Conservation (phyloP, 2,797 vertebrate genomes). For the Sebastes flavidus region DNA sequence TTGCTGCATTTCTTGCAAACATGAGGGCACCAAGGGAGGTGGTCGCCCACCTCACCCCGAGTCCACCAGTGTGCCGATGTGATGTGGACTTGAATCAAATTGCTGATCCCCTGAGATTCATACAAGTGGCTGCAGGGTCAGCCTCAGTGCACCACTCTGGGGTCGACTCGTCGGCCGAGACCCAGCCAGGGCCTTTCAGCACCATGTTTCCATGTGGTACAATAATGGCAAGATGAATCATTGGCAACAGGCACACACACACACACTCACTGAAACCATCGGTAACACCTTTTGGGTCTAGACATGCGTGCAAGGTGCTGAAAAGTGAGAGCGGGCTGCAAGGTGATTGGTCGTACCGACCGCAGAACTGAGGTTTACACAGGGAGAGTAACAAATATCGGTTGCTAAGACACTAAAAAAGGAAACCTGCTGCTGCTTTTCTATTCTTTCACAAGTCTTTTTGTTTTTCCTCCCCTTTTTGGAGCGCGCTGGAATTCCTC, state of each 20-base stretch:
- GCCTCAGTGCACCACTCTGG: constrained; percentile 1
- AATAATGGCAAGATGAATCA: constrained; percentile 69
- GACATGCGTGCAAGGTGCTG: constrained; percentile 68
- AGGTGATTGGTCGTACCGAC: constrained; percentile 54
- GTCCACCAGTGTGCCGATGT: not conserved
- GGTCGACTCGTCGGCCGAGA: constrained; percentile 31
- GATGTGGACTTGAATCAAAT: not conserved
- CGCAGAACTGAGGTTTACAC: constrained; percentile 47
- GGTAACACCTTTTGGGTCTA: constrained; percentile 63
- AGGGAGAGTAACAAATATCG: constrained; percentile 56
- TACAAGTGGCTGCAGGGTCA: constrained; percentile 12
- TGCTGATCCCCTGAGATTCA: not conserved
- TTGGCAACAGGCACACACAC: constrained; percentile 18
- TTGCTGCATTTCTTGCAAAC: too few species aligned
- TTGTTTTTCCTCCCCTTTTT: constrained; percentile 4
- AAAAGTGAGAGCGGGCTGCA: constrained; percentile 58
- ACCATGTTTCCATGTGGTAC: constrained; percentile 57
- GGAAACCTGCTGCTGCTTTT: constrained; percentile 41
- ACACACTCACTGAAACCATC: constrained; percentile 32
- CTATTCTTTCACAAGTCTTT: constrained; percentile 34
- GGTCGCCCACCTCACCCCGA: too few species aligned
- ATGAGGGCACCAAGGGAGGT: too few species aligned
- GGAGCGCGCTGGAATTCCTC: not conserved
- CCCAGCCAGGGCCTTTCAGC: constrained; percentile 53
- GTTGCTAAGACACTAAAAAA: constrained; percentile 67